Base-by-base conservation (phyloP, 2,888 invertebrate genomes). In the Ornithoptera alexandrae region DNA sequence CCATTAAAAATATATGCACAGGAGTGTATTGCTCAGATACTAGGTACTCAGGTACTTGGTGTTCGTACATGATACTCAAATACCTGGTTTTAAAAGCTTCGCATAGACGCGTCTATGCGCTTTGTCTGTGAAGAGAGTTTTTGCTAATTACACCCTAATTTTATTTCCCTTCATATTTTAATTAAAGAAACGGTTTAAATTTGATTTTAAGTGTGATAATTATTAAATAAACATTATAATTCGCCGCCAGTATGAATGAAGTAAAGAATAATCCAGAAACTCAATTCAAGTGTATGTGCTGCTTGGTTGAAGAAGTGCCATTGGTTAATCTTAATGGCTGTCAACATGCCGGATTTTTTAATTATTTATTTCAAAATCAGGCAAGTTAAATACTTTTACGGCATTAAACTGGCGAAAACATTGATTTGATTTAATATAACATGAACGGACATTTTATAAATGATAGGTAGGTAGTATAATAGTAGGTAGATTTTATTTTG, bases 311-410 rank as follows among this genome's bases (percentile, higher is more conserved):
- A 8, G 17, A 62, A 57, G n/a, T 42, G 56, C 42, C 30, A 3
- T 57, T 69, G 42, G 36, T 64, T n/a, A 65, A 69, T 20, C 71
- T 65, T 4, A 68, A 60, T 10, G 68, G 53, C 12, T 71, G 69
- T 46, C 68, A 71, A 56, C 62, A 69, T 60, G 22, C 22, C 5
- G 2, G 20, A 56, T 62, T 68, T 57, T 50, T 68, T 60, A 61
- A 71, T 62, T 72, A 57, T 65, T 60, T 72, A 58, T 71, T 73
- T 58, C 67, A 71, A 65, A 72, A 73, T 68, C 66, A 69, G 71
- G 72, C 68, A 73, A 71, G 69, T 69, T 58, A 53, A 53, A 53
- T n/a, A 53, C 4, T 53, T 53, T 53, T 53, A 53, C 6, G 53
- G 53, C 53, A 53, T 53, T 3, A n/a, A 53, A 53, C 53, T 7